Evolutionary conservation across 2,797 vertebrate species (phyloP), one percentile per base, ranked within the genome.

Genomic region (Aeoliscus strigatus): DNA sequence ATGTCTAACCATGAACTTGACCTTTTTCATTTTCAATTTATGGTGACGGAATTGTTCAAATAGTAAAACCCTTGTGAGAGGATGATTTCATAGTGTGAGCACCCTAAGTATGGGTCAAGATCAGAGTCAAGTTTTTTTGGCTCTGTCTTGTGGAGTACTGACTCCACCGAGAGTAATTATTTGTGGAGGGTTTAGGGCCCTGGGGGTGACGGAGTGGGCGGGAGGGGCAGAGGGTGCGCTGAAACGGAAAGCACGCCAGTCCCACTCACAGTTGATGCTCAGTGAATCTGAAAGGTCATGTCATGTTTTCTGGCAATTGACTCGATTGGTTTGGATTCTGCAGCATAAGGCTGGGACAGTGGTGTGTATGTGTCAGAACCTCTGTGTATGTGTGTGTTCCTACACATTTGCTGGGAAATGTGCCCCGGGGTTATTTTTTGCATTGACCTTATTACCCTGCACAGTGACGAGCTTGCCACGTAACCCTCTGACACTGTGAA

Each of bases 301-400:
- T 93, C 92, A 88, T 91, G 92, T 94, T 96, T 96, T 92, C 91
- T 89, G 89, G 92, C 92, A 92, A 93, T 93, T 94, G 95, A 94
- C 92, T 93, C 91, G 73, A 90, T 92, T 91, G 91, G 87, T 93
- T 93, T 91, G 90, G 89, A 92, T 90, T 90, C 89, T 89, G 90
- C 87, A 90, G 83, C 89, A 88, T 89, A 91, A 91, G 91, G 92
- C 91, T 50, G 56, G 86, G 89, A 90, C 75, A 73, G 64, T 75
- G 63, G 60, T 76, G 69, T 79, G 65, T 67, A 44, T 58, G 36
- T 63, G 39, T 60, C 46, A 51, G 17, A 57, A 9, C 77, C 7
- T 69, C 38, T 55, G 58, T 53, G 52, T 41, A 17, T 60, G 38
- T 87, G 87, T 55, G 89, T 88, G 79, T 84, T 62, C 89, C 86